A percentile compares a stretch with the other conserved stretches of the same genome.
Evolutionary conservation across 35 echinoderm and acorn worm genomes (phyloP).

Genomic region (Diadema setosum): DNA sequence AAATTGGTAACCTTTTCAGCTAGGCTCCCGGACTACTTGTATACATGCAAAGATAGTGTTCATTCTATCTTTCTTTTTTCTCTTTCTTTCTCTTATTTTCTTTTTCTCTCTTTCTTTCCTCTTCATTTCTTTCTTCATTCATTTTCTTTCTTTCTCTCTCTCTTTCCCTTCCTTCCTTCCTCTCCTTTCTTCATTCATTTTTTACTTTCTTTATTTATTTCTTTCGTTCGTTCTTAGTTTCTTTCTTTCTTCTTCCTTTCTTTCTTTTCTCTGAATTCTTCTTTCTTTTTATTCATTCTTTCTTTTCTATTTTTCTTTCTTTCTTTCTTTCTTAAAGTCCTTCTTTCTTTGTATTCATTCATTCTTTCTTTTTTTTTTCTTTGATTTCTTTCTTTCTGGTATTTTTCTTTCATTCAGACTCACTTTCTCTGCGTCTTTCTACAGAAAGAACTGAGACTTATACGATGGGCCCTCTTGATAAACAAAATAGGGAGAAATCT

Average conservation of each 20-base stretch:
- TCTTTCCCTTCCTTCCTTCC: neutral
- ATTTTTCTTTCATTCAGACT: too few species aligned
- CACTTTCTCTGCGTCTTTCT: too few species aligned
- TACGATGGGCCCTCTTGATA: too few species aligned
- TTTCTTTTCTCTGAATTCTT: neutral
- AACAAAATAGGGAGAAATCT: too few species aligned
- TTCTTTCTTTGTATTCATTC: neutral
- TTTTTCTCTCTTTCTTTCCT: neutral
- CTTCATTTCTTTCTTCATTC: neutral
- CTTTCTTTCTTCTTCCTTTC: neutral
- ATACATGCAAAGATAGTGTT: neutral
- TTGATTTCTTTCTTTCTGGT: too few species aligned
- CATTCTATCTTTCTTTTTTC: neutral
- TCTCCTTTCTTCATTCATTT: neutral
- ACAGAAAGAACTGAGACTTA: too few species aligned
- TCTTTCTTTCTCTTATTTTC: neutral
- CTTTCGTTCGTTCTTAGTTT: neutral
- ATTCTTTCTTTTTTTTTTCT: neutral
- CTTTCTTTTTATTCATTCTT: neutral
- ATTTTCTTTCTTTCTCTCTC: neutral
- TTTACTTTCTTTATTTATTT: neutral
- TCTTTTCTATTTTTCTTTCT: neutral
- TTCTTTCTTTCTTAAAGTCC: neutral
- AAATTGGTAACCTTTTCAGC: neutral
- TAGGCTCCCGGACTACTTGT: neutral